These are phyloP conservation scores for Chelonoidis abingdonii DNA, from an alignment of 2,113 vertebrate genomes.

Conservation along the genomic window DNA sequence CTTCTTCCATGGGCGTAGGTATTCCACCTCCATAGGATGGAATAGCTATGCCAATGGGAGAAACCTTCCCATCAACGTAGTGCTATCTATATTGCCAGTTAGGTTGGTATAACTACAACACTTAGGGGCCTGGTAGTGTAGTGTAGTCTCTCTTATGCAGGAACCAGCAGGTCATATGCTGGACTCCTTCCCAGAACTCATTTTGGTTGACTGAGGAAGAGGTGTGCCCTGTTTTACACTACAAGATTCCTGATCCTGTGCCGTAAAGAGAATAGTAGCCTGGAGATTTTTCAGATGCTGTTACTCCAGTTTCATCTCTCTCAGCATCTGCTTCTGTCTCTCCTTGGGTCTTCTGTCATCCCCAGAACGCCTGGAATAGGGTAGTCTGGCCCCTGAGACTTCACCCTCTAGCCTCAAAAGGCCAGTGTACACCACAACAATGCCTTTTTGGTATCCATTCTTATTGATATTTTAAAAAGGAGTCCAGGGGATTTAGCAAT, in stretches of 20 bases:
- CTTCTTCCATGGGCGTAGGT: not conserved
- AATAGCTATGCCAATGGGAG: not conserved
- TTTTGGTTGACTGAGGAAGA: not conserved
- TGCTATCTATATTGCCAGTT: not conserved
- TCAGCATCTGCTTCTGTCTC: not conserved
- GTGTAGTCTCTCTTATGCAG: not conserved
- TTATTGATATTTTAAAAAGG: not conserved
- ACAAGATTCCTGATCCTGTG: accelerated
- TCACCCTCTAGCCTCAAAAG: not conserved
- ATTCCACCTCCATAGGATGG: not conserved
- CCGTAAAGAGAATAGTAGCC: not conserved
- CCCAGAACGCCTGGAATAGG: not conserved
- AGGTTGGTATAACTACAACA: not conserved
- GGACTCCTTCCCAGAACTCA: accelerated
- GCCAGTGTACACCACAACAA: not conserved
- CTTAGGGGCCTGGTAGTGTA: not conserved
- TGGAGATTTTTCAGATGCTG: not conserved
- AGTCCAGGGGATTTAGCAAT: not conserved
- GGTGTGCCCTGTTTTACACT: not conserved
- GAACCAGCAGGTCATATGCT: not conserved
- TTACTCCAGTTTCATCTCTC: not conserved
- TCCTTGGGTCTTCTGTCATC: not conserved
- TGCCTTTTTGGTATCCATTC: not conserved
- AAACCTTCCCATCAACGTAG: not conserved
- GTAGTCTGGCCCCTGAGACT: not conserved